These are phyloP conservation scores for Acanthurus lineatus DNA, from an alignment of 2,797 vertebrate species.

Conservation along the genomic window DNA sequence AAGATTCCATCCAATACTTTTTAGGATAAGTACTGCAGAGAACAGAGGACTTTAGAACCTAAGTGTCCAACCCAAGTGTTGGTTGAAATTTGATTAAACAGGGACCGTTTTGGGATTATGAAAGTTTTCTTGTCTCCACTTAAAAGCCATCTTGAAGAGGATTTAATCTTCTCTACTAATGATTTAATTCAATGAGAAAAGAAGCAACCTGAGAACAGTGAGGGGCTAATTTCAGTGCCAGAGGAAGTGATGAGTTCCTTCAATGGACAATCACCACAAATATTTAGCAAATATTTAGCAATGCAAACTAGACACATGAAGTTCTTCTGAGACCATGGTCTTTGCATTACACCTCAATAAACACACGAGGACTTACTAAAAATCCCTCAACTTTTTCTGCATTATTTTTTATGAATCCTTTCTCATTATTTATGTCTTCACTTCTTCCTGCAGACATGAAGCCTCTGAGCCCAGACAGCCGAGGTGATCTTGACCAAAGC, in stretches of 20 bases:
- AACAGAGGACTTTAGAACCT: too few species aligned
- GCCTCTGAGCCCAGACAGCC: slow-evolving; percentile 41
- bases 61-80: too few species aligned
- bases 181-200: slow-evolving; percentile 60
- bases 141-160: slow-evolving; percentile 45
- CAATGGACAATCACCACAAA: slow-evolving; percentile 59
- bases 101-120: slow-evolving; percentile 51
- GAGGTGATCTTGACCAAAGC: slow-evolving; percentile 71
- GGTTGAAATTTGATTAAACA: slow-evolving; percentile 61
- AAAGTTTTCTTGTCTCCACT: slow-evolving; percentile 48
- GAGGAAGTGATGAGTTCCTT: slow-evolving; percentile 67
- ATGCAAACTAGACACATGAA: slow-evolving; percentile 59
- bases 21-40: slow-evolving; percentile 48
- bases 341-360: slow-evolving; percentile 59
- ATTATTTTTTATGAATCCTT: slow-evolving; percentile 9
- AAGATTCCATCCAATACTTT: slow-evolving; percentile 47
- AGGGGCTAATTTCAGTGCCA: slow-evolving; percentile 65
- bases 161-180: slow-evolving; percentile 55
- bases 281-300: slow-evolving; percentile 67
- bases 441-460: slow-evolving; percentile 40
- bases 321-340: slow-evolving; percentile 54
- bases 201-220: slow-evolving; percentile 53
- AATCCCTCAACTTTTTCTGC: slow-evolving; percentile 4
- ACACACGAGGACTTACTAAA: too few species aligned
- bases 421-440: not conserved